These are phyloP conservation scores for Xestia ashworthii DNA, from an alignment of 2,888 invertebrate species.

Conservation along the genomic window DNA sequence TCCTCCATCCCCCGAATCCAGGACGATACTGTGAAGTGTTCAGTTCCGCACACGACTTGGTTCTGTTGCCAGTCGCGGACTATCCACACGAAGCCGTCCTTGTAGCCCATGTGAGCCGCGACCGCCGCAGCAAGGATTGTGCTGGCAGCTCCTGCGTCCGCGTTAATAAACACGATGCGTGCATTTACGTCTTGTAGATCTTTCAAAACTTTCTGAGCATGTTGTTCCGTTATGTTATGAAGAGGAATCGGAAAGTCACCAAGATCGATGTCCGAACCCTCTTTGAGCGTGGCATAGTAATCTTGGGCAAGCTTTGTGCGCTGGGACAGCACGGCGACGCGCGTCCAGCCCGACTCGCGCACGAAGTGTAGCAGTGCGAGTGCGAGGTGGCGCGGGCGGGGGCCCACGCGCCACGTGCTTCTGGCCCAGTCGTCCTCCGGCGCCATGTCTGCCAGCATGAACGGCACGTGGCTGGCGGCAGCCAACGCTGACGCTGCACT, in stretches of 20 bases:
- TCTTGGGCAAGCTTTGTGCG: neutral
- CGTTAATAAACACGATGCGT: constrained; percentile 95
- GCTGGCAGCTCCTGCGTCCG: constrained; percentile 92
- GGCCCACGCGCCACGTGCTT: constrained; percentile 35
- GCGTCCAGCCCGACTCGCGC: constrained; percentile 26
- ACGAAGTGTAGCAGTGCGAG: constrained; percentile 34
- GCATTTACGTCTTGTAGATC: constrained; percentile 83
- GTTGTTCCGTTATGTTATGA: neutral
- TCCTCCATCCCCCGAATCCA: constrained; percentile 55
- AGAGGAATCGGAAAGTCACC: neutral
- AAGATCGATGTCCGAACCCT: neutral
- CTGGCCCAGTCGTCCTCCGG: constrained; percentile 2
- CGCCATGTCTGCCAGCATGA: constrained; percentile 59
- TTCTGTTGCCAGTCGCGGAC: constrained; percentile 72
- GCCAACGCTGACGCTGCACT: constrained; percentile 39
- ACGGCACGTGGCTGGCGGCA: constrained; percentile 40
- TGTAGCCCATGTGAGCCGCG: constrained; percentile 84
- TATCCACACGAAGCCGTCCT: constrained; percentile 73
- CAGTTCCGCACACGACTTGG: constrained; percentile 20
- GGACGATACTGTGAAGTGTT: constrained; percentile 67
- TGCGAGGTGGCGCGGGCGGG: constrained; percentile 50
- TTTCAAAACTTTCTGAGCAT: constrained; percentile 34
- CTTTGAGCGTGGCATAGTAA: constrained; percentile 16
- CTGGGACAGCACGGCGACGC: constrained; percentile 47
- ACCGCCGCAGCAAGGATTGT: constrained; percentile 92